Conservation (phyloP, 2,888 invertebrate genomes). For the Tetramorium bicarinatum region DNA sequence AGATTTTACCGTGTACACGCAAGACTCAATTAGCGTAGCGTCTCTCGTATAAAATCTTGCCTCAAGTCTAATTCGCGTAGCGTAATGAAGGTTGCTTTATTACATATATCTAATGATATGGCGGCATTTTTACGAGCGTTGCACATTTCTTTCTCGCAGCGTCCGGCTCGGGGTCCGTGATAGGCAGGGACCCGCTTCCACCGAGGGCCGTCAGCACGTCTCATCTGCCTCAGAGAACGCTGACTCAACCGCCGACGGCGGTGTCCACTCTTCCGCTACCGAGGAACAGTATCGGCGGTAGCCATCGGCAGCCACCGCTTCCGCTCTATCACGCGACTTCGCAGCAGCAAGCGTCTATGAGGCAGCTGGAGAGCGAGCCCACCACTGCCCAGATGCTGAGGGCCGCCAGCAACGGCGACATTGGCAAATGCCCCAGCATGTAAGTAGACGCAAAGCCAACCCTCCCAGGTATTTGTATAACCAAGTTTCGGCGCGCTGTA, state of each 20-base stretch:
- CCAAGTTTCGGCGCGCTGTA: constrained; percentile 14
- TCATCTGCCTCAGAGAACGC: constrained; percentile 80
- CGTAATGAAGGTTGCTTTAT: not conserved
- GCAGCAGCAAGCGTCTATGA: constrained; percentile 62
- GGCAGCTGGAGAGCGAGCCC: constrained; percentile 68
- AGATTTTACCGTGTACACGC: constrained; percentile 10
- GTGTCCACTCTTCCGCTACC: constrained; percentile 81
- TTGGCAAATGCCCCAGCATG: constrained; percentile 74
- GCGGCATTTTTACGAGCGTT: not conserved
- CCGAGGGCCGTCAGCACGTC: constrained; percentile 86
- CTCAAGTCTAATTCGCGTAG: not conserved
- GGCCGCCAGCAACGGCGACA: constrained; percentile 79
- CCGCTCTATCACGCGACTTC: constrained; percentile 78
- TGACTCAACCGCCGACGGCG: constrained; percentile 86
- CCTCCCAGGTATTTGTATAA: constrained; percentile 7
- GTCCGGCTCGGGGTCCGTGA: constrained; percentile 91
- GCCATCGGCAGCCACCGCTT: constrained; percentile 74
- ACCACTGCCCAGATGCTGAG: constrained; percentile 71
- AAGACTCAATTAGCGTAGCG: constrained; percentile 16
- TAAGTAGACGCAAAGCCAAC: constrained; percentile 67
- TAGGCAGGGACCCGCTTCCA: constrained; percentile 88
- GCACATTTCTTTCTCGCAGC: constrained; percentile 87
- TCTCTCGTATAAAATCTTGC: constrained; percentile 4
- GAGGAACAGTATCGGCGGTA: constrained; percentile 71
- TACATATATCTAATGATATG: not conserved